A percentile compares a stretch with the other conserved stretches of the same genome.
Conservation (phyloP, 1,140 invertebrate genomes). For the Ostrea denselamellosa region DNA sequence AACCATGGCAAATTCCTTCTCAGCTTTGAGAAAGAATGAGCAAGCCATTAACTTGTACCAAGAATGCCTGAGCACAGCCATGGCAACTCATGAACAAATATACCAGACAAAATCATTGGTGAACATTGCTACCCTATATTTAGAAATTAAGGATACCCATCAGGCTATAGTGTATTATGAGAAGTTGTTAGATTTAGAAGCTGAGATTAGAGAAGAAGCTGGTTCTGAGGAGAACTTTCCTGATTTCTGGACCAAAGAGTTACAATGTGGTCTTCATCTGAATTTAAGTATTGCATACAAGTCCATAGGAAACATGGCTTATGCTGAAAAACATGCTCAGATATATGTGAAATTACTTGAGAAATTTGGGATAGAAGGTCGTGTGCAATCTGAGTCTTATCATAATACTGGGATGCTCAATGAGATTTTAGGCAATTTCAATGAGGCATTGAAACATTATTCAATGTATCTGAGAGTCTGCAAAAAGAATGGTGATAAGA, state of each 20-base stretch:
- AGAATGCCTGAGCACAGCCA: constrained; percentile 70
- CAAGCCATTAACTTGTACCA: constrained; percentile 72
- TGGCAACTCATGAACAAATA: constrained; percentile 72
- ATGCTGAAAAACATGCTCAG: constrained; percentile 70
- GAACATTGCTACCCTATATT: constrained; percentile 74
- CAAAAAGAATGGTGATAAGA: constrained; percentile 66
- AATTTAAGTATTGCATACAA: constrained; percentile 78
- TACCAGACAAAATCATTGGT: constrained; percentile 77
- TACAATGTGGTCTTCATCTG: constrained; percentile 74
- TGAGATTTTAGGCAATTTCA: constrained; percentile 73
- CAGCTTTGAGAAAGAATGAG: constrained; percentile 66
- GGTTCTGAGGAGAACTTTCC: constrained; percentile 63
- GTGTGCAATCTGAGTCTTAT: constrained; percentile 68
- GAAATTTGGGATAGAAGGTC: constrained; percentile 63
- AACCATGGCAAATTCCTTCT: constrained; percentile 75
- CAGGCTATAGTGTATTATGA: constrained; percentile 76
- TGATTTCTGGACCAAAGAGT: constrained; percentile 74
- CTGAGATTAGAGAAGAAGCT: constrained; percentile 65
- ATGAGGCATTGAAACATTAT: constrained; percentile 70
- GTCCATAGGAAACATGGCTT: constrained; percentile 71
- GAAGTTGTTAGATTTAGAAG: constrained; percentile 72
- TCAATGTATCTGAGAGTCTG: constrained; percentile 67
- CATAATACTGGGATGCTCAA: constrained; percentile 75
- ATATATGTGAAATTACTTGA: constrained; percentile 67
- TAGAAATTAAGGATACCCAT: constrained; percentile 71